phyloP scores from a whole-genome alignment of 2,888 invertebrate species.

The Metallyticus violacea region DNA sequence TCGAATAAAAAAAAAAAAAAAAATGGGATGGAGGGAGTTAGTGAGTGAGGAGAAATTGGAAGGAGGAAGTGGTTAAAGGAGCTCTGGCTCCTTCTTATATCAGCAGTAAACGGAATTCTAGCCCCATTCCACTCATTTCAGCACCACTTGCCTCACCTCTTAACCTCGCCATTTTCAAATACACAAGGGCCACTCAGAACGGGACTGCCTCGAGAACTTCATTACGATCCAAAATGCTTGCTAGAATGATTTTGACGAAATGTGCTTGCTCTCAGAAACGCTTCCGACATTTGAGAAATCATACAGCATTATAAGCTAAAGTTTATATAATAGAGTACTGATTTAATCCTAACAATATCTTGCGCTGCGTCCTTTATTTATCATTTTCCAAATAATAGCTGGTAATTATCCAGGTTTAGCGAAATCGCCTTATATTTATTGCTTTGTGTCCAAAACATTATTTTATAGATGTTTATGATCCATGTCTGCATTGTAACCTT shows the following conservation, averaged over 20 bases:
- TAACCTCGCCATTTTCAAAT: conserved; percentile 16
- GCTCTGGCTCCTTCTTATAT: background rate
- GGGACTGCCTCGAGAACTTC: background rate
- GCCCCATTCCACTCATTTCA: conserved; percentile 3
- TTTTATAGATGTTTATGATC: no score
- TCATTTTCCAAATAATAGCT: no score
- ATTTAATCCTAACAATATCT: no score
- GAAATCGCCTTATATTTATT: no score
- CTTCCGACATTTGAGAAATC: background rate
- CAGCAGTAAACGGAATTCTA: conserved; percentile 3
- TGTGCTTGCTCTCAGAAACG: no score
- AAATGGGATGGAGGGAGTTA: background rate
- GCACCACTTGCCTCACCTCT: background rate
- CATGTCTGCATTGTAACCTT: no score
- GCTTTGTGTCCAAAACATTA: no score
- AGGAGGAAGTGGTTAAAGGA: background rate
- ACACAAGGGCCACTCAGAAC: background rate
- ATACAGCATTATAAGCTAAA: no score
- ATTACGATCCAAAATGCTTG: background rate
- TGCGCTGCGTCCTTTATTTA: no score
- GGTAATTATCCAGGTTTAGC: no score
- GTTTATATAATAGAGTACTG: no score
- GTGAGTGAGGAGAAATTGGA: background rate
- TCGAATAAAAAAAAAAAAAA: conserved; percentile 13
- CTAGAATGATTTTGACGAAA: background rate